phyloP scores from a whole-genome alignment of 2,113 vertebrate species.

The Eulacestoma nigropectus region DNA sequence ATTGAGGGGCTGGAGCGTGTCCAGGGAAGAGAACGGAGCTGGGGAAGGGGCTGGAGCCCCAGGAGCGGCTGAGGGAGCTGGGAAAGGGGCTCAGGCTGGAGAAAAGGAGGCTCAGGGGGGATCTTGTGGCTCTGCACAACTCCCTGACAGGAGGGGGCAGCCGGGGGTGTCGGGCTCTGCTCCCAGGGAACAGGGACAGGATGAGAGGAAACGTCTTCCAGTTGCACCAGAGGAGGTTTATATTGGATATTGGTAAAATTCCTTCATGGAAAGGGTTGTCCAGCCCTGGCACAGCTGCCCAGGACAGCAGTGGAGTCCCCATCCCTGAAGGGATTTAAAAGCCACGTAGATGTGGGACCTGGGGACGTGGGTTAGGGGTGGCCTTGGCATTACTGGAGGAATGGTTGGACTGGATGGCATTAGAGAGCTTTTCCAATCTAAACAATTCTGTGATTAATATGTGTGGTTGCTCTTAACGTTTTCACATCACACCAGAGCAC shows the following conservation, averaged over 20 bases:
- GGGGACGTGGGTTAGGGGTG: not conserved
- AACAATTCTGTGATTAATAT: not conserved
- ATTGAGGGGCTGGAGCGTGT: not conserved
- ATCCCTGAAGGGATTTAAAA: accelerated
- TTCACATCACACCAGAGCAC: not conserved
- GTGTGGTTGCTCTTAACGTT: accelerated
- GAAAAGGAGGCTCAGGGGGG: not conserved
- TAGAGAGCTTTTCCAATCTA: not conserved
- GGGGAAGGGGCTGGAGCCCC: not conserved
- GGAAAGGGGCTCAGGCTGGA: not conserved
- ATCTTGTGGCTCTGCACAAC: not conserved
- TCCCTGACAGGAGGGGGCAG: not conserved
- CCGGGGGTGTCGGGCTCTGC: not conserved
- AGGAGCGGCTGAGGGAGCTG: not conserved
- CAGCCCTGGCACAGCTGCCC: accelerated
- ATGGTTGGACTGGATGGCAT: not conserved
- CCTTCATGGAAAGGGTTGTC: accelerated
- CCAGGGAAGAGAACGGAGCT: not conserved
- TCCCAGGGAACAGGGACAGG: not conserved
- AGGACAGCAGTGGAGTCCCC: accelerated
- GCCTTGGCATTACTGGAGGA: not conserved
- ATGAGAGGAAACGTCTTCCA: accelerated
- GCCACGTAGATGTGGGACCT: accelerated
- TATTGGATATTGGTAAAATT: accelerated
- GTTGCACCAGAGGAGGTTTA: not conserved